Conservation (phyloP, 2,888 invertebrate species). For the Calliopum simillimum region DNA sequence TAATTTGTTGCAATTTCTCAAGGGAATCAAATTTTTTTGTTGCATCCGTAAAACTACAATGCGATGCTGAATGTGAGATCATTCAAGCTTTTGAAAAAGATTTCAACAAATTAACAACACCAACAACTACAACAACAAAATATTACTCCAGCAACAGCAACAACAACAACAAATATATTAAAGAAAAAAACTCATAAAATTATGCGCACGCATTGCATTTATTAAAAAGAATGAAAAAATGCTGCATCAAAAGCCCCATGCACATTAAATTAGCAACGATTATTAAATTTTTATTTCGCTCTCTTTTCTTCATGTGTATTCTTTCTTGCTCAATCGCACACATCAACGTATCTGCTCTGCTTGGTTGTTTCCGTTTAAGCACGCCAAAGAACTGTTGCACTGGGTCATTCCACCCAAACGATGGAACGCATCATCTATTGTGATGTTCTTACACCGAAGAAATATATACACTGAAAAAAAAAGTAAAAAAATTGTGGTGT, state of each 20-base stretch:
- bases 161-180: too few species aligned
- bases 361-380: too few species aligned
- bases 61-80: neutral
- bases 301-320: neutral
- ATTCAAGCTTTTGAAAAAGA: neutral
- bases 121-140: conserved; percentile 1
- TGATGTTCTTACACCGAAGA: too few species aligned
- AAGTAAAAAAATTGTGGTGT: too few species aligned
- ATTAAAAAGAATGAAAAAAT: conserved; percentile 16
- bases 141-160: too few species aligned
- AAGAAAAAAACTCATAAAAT: too few species aligned
- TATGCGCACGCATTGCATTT: neutral
- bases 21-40: neutral
- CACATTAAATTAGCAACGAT: neutral
- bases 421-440: too few species aligned
- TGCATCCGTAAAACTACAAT: neutral
- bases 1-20: neutral
- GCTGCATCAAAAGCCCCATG: neutral
- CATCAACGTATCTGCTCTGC: too few species aligned
- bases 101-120: neutral
- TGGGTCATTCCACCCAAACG: too few species aligned
- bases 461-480: too few species aligned
- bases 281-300: neutral
- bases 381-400: too few species aligned
- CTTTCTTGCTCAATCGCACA: too few species aligned